Base-by-base conservation (phyloP, 2,113 vertebrate genomes). In the Elephantulus edwardii region DNA sequence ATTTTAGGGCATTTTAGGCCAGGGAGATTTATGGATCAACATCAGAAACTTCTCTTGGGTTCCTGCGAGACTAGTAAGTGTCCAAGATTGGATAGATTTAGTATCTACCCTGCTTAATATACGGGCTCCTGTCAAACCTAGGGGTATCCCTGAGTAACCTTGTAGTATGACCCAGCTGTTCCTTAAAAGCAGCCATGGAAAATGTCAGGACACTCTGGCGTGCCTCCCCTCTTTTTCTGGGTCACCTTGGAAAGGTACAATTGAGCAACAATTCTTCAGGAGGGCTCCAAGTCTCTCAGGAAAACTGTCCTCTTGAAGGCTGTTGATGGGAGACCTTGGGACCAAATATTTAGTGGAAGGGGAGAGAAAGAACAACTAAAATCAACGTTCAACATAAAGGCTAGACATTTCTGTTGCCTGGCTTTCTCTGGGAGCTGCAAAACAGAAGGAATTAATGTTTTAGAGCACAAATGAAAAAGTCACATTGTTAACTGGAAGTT, bases 61-160 rank as follows among this genome's bases (percentile, higher is more conserved):
- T 97, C 52, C 64, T 88, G 52, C 89, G 88, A 91, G 96, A 44
- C 6, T 42, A 92, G 89, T 95, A 95, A 79, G 56, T 38, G 95
- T 96, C 92, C 72, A 38, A 62, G 86, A 93, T 83, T 92, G 76
- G 77, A 80, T 93, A 46, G 30, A 90, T 94, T 71, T 91, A 96
- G 81, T 88, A 93, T 92, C 60, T 70, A 28, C 90, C 83, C 87
- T 88, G 82, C 83, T 94, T 89, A 95, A 95, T 95, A 95, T 58
- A 87, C n/a, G 22, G 75, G 83, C 75, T 66, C 91, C 75, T 96
- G 91, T 85, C 90, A 81, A 92, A 8, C 84, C 89, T 82, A 26
- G 86, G 72, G 75, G 85, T 95, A 93, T 94, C 93, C 80, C 96
- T 81, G 62, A 95, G 92, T 86, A 95, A 94, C 92, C 93, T 95